Evolutionary conservation across 2,888 invertebrate species (phyloP), one percentile per base, ranked within the genome.

Genomic region (Mythimna ferrago): DNA sequence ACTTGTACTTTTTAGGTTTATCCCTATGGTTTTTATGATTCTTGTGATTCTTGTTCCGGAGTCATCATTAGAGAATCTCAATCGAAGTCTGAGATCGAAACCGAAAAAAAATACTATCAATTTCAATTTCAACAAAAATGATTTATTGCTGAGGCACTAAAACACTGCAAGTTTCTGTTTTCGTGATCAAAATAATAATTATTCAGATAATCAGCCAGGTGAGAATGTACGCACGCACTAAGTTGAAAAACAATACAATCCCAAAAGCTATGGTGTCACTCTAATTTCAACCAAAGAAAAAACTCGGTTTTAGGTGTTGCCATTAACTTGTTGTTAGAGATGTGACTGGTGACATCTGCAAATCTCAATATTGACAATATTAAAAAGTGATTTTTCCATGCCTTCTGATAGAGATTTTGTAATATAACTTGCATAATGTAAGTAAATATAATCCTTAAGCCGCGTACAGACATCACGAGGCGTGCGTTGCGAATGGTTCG

Each of bases 201-300:
- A 58, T 19, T 57, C 57, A 32, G 57, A 1, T 19, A 58, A 3
- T 57, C 57, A 32, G 57, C 16, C 6, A 7, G 57, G 7, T 26
- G 57, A 32, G 4, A 32, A 32, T 32, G 32, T 32, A 32, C 5
- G 32, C 5, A 32, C 3, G 32, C 32, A 32, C 32, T 32, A 32
- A 32, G 32, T 32, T 32, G 32, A 32, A 32, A 32, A 41, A 41
- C 10, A 41, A 2, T 41, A 10, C 41, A 14, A 26, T 5, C 73
- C 26, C 48, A 71, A 70, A 70, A 71, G 71, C 44, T 56, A 44
- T 19, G 54, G 71, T 35, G 71, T 53, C 26, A 53, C n/a, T 51
- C 64, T 7, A 6, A 19, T 14, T 14, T 6, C 19, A 19, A 19
- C 6, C 7, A 53, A 7, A n/a, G 19, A 32, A 64, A 64, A 32